These are phyloP conservation scores for Phaethon lepturus DNA, from an alignment of 2,113 vertebrate species.

Conservation along the genomic window DNA sequence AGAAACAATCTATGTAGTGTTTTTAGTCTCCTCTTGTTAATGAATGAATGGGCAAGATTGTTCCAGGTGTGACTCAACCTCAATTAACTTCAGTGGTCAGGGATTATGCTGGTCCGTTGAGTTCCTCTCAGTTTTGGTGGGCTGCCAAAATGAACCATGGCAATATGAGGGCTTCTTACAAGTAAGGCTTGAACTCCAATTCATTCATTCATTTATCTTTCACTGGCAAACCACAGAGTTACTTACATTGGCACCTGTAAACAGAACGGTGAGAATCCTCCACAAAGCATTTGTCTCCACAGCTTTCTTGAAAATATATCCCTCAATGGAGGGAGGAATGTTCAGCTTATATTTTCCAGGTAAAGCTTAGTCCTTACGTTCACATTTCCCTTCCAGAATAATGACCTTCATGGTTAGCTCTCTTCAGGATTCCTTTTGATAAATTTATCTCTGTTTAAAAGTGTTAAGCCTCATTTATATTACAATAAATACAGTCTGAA, in stretches of 20 bases:
- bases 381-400: background rate
- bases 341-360: background rate
- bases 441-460: background rate
- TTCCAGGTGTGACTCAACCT: constrained; percentile 9
- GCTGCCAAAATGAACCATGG: background rate
- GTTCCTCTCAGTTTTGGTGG: background rate
- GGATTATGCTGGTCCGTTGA: constrained; percentile 31
- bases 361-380: background rate
- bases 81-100: constrained; percentile 2
- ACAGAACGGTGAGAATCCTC: background rate
- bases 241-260: background rate
- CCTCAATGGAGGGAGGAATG: background rate
- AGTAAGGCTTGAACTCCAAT: background rate
- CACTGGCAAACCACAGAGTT: background rate
- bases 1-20: background rate
- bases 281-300: background rate
- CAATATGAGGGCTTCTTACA: background rate
- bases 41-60: background rate
- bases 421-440: background rate
- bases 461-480: background rate
- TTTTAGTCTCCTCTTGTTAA: background rate
- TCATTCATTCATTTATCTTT: background rate
- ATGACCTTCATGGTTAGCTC: background rate
- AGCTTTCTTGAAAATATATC: background rate
- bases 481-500: background rate